These are phyloP conservation scores for Sebastes taczanowskii DNA, from an alignment of 2,797 vertebrate species.

Conservation along the genomic window DNA sequence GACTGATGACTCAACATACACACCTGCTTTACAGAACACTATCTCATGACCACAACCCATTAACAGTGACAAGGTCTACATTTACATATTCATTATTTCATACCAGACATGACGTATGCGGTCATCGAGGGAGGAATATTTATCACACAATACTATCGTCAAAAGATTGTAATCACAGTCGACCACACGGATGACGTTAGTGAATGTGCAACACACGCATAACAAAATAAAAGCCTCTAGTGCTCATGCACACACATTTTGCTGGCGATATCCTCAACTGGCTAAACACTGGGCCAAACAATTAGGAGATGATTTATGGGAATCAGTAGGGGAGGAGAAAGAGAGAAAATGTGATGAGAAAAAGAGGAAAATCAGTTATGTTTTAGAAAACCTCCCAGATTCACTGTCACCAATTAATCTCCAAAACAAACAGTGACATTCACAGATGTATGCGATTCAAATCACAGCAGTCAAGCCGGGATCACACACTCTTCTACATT, in stretches of 20 bases:
- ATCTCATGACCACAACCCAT: slow-evolving; percentile 16
- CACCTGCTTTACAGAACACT: not conserved
- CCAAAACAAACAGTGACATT: not conserved
- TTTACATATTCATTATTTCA: slow-evolving; percentile 25
- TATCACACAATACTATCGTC: not conserved
- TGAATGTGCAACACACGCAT: not conserved
- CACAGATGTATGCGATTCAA: not conserved
- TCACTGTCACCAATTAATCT: not conserved
- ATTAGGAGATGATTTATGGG: slow-evolving; percentile 17
- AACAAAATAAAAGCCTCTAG: not conserved
- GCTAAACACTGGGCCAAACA: not conserved
- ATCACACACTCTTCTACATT: not conserved
- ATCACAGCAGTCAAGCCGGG: not conserved
- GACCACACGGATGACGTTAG: not conserved
- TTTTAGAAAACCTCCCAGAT: not conserved
- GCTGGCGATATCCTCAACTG: not conserved
- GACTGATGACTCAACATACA: not conserved
- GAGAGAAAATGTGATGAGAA: not conserved
- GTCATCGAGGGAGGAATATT: not conserved
- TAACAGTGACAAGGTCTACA: not conserved
- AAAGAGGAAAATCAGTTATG: not conserved
- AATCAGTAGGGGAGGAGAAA: not conserved
- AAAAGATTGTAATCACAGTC: not conserved
- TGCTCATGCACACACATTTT: not conserved
- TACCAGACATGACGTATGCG: not conserved